Base-by-base conservation (phyloP, 2,113 vertebrate species). In the Polypterus bichir region DNA sequence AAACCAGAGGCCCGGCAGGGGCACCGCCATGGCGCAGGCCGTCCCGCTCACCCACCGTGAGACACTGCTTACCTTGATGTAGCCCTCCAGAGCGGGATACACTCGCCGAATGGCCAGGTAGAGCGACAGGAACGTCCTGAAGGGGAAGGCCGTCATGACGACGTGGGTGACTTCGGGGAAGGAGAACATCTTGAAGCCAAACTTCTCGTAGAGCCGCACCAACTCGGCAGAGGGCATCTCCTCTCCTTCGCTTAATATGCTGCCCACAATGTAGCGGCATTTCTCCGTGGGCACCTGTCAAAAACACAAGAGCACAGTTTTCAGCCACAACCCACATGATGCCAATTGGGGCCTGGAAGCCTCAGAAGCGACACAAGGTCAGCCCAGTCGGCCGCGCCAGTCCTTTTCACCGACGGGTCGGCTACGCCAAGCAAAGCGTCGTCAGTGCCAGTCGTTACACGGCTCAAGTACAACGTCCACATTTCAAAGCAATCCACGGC, bases 161-260 rank as follows among this genome's bases (percentile, higher is more conserved):
- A 88, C 91, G 0, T 93, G 89, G 66, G 89, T 91, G 64, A 93
- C 84, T 68, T 90, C 87, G 0, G 94, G 92, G 69, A 98, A 94
- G 68, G 87, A 86, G 73, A 91, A 90, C 53, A 98, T 76, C 70
- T 86, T 89, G 76, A 94, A 97, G 71, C 92, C 92, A 6, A 83
- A 89, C 62, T 89, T 90, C 79, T 90, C 83, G 57, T 87, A 98
- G 65, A 80, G 79, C 44, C 81, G 80, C 61, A 91, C 69, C 64
- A 93, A 80, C 64, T 91, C 87, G 48, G 87, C 80, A 0, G 88
- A 81, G 0, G 87, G 87, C 46, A 86, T 68, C 7, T 77, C 74
- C 0, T 92, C 88, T 1, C 90, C 89, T 68, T 97, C 91, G 0
- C 90, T 91, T 69, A 99, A 76, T 70, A 99, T 90, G 67, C 87